phyloP scores from a whole-genome alignment of 1,140 invertebrate genomes.

The Dolichoris vasculosae region DNA sequence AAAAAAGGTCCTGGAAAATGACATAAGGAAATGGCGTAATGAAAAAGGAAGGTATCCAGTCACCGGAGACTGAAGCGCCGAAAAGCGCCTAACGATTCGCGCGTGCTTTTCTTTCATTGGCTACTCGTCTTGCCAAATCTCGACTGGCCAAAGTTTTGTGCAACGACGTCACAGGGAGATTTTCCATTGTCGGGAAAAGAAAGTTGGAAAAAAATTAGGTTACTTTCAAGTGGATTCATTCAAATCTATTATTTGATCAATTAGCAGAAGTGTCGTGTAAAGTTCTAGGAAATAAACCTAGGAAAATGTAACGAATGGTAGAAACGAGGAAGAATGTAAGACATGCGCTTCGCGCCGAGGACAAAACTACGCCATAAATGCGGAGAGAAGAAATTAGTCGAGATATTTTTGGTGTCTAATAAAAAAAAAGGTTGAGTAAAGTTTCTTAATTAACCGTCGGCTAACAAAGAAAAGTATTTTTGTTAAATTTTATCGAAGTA shows the following conservation, averaged over 20 bases:
- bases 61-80: background rate
- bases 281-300: background rate
- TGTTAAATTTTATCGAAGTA: background rate
- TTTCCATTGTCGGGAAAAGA: background rate
- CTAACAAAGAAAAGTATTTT: background rate
- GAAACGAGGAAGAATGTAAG: too few species aligned
- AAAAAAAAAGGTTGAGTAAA: background rate
- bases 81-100: too few species aligned
- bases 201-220: background rate
- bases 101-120: background rate
- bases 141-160: conserved; percentile 1
- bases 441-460: conserved; percentile 18
- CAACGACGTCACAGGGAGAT: background rate
- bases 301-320: background rate
- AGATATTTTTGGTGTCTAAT: background rate
- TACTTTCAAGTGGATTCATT: background rate
- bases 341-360: background rate
- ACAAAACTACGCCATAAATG: background rate
- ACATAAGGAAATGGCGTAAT: background rate
- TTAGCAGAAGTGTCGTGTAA: background rate
- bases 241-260: conserved; percentile 19
- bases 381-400: background rate
- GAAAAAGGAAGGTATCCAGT: background rate
- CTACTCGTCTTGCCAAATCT: background rate
- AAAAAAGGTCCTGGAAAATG: background rate